These are phyloP conservation scores for Cepaea hortensis DNA, from an alignment of 2,888 invertebrate species.

Conservation along the genomic window DNA sequence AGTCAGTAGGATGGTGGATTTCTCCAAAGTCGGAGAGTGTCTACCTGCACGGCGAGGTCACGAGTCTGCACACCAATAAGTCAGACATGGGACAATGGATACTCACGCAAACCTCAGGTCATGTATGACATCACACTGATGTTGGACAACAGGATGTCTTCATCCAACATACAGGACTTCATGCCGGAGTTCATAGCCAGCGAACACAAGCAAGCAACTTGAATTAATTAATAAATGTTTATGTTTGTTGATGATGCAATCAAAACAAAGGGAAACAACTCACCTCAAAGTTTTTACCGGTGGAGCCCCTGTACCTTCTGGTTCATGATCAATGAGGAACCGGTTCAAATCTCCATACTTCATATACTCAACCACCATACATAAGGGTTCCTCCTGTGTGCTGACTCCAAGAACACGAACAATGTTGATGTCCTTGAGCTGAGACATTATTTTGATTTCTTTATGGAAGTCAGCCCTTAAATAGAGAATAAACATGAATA, in stretches of 20 bases:
- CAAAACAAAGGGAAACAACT: not conserved
- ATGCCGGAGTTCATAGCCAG: too few relatives aligned
- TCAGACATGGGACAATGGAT: too few relatives aligned
- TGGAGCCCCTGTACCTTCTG: slow-evolving; percentile 81
- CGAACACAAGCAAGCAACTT: too few relatives aligned
- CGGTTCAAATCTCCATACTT: slow-evolving; percentile 89
- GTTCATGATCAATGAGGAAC: slow-evolving; percentile 84
- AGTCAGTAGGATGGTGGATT: too few relatives aligned
- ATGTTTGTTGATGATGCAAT: not conserved
- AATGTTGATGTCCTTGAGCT: slow-evolving; percentile 89
- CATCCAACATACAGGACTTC: too few relatives aligned
- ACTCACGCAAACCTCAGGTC: too few relatives aligned
- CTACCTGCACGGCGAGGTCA: too few relatives aligned
- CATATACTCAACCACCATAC: slow-evolving; percentile 92
- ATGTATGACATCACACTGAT: too few relatives aligned
- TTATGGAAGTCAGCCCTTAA: slow-evolving; percentile 88
- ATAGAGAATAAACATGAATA: not conserved
- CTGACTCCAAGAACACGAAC: slow-evolving; percentile 89
- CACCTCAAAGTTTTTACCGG: slow-evolving; percentile 83
- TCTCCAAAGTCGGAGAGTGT: too few relatives aligned
- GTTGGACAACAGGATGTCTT: too few relatives aligned
- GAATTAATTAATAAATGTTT: too few relatives aligned
- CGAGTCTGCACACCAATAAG: too few relatives aligned
- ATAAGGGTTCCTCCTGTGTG: slow-evolving; percentile 88
- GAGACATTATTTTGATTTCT: slow-evolving; percentile 89